Conservation (phyloP, 2,888 invertebrate species). For the Agonopterix arenella region DNA sequence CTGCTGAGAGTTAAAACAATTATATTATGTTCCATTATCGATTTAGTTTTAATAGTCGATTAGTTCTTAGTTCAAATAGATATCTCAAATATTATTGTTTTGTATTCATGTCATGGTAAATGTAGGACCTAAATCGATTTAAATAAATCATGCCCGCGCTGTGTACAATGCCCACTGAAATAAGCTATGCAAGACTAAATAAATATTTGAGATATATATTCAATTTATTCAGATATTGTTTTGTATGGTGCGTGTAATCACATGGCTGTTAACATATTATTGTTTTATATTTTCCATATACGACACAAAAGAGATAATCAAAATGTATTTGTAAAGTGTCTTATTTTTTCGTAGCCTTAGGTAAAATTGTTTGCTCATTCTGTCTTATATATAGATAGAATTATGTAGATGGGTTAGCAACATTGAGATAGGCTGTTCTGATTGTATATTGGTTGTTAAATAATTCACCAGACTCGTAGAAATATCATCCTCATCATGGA, state of each 20-base stretch:
- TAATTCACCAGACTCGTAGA: not conserved
- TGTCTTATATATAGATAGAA: too few species aligned
- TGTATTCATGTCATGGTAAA: not conserved
- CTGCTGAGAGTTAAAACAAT: too few species aligned
- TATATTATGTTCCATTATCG: too few species aligned
- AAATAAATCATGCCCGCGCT: too few species aligned
- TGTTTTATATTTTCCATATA: not conserved
- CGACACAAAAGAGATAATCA: not conserved
- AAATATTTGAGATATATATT: conserved; percentile 5
- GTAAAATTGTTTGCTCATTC: not conserved
- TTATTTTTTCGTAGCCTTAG: conserved; percentile 1
- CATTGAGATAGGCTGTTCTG: not conserved
- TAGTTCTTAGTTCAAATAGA: not conserved
- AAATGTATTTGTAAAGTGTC: not conserved
- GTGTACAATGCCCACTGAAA: not conserved
- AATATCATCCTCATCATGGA: too few species aligned
- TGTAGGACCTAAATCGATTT: not conserved
- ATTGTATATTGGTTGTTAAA: not conserved
- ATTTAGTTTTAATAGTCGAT: not conserved
- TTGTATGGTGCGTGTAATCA: conserved; percentile 27
- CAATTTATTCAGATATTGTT: not conserved
- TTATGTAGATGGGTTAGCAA: not conserved
- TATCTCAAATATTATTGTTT: not conserved
- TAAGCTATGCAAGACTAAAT: not conserved
- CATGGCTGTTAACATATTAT: conserved; percentile 1